These are phyloP conservation scores for Heliconius hermathena DNA, from an alignment of 1,140 invertebrate species.

Conservation along the genomic window DNA sequence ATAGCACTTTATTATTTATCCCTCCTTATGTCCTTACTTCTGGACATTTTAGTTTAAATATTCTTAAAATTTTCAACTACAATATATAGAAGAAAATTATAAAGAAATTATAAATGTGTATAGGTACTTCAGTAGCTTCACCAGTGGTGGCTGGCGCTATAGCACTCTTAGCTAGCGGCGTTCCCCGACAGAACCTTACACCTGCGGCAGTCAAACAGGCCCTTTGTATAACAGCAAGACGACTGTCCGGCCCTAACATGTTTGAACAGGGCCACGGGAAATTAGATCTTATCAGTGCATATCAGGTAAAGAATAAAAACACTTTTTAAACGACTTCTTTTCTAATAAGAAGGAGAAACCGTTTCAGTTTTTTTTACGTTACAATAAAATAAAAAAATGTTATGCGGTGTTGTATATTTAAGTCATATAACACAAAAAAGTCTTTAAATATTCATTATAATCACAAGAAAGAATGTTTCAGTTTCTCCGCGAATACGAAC, in stretches of 20 bases:
- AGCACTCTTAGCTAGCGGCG: constrained; percentile 90
- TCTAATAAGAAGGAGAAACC: too few relatives aligned
- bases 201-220: constrained; percentile 98
- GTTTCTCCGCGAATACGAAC: constrained; percentile 90
- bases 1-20: too few relatives aligned
- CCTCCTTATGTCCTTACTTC: too few relatives aligned
- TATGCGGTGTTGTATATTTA: too few relatives aligned
- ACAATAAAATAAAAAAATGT: too few relatives aligned
- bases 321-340: too few relatives aligned
- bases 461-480: constrained; percentile 54
- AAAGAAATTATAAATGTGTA: constrained; percentile 22
- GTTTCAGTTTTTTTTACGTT: too few relatives aligned
- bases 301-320: constrained; percentile 74
- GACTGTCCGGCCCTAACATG: constrained; percentile 94
- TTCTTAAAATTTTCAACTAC: too few relatives aligned
- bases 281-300: constrained; percentile 93
- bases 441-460: not conserved
- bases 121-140: constrained; percentile 95
- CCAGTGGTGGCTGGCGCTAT: constrained; percentile 97
- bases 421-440: too few relatives aligned
- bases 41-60: too few relatives aligned
- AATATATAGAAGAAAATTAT: not conserved
- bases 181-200: constrained; percentile 85
- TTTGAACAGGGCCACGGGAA: constrained; percentile 98
- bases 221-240: constrained; percentile 92